Evolutionary conservation across 2,797 vertebrate species (phyloP).

Genomic region (Pseudocheirus occidentalis): DNA sequence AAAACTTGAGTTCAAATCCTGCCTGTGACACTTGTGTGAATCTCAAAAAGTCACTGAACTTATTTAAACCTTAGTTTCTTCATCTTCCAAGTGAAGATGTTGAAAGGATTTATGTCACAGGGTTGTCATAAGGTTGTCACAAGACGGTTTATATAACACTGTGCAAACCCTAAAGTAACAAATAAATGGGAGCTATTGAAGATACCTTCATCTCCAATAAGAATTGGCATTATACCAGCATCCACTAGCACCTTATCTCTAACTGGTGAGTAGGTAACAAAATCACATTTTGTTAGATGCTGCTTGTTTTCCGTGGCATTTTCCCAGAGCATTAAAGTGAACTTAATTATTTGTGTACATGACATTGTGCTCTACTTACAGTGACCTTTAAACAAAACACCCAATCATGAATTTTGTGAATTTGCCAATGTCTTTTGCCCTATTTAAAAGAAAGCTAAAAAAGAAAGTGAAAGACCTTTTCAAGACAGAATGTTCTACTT

Average conservation of each 20-base stretch:
- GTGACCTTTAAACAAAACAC: conserved; percentile 64
- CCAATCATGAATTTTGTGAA: conserved; percentile 7
- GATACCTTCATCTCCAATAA: background rate
- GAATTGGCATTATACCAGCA: no score
- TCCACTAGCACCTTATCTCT: background rate
- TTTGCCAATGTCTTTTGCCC: conserved; percentile 45
- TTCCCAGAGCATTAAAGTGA: conserved; percentile 16
- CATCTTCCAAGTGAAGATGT: background rate
- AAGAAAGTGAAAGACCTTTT: conserved; percentile 37
- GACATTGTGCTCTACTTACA: conserved; percentile 18
- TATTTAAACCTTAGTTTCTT: background rate
- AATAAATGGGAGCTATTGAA: background rate
- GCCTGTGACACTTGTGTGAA: background rate
- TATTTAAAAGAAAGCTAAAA: conserved; percentile 30
- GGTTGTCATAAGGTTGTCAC: background rate
- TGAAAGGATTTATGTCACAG: background rate
- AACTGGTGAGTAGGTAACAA: background rate
- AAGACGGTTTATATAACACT: background rate
- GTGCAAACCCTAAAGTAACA: background rate
- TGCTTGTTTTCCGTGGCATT: conserved; percentile 31
- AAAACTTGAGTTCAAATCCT: no score
- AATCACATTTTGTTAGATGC: background rate
- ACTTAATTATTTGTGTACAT: conserved; percentile 17
- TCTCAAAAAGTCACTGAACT: no score
- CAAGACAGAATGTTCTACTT: conserved; percentile 11